These are phyloP conservation scores for Habrosyne pyritoides DNA, from an alignment of 2,888 invertebrate species.

Conservation along the genomic window DNA sequence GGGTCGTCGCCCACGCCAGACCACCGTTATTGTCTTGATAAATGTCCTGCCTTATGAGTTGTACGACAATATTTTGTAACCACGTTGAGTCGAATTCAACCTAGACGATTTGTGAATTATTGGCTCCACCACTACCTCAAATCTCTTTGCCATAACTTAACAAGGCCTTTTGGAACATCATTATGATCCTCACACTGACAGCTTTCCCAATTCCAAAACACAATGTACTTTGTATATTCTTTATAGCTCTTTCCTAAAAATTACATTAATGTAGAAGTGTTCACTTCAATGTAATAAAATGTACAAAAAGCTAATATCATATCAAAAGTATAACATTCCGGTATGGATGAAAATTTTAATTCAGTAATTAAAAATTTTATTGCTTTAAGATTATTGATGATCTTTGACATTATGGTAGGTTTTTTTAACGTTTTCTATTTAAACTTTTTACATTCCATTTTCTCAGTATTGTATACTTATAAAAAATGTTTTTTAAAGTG, in stretches of 20 bases:
- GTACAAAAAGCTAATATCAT: constrained; percentile 13
- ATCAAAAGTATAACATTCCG: constrained; percentile 31
- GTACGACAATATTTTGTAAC: not conserved
- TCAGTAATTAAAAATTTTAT: not conserved
- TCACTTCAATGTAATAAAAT: constrained; percentile 9
- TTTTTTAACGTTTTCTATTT: constrained; percentile 22
- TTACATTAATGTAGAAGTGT: not conserved
- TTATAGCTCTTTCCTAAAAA: not conserved
- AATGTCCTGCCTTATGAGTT: not conserved
- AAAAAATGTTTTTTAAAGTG: constrained; percentile 18
- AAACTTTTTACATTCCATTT: constrained; percentile 55
- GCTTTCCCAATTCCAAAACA: not conserved
- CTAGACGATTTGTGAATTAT: not conserved
- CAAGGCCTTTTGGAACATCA: not conserved
- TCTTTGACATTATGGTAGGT: constrained; percentile 11
- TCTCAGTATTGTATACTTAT: constrained; percentile 44
- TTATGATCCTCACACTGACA: not conserved
- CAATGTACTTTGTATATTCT: not conserved
- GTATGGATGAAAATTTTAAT: constrained; percentile 15
- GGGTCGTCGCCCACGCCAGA: constrained; percentile 7
- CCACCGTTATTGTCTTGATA: constrained; percentile 6
- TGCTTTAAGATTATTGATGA: not conserved
- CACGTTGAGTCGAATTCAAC: not conserved
- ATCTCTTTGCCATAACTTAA: not conserved
- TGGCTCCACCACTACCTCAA: not conserved